Conservation (phyloP, 2,888 invertebrate species). For the Brachyopa scutellaris region DNA sequence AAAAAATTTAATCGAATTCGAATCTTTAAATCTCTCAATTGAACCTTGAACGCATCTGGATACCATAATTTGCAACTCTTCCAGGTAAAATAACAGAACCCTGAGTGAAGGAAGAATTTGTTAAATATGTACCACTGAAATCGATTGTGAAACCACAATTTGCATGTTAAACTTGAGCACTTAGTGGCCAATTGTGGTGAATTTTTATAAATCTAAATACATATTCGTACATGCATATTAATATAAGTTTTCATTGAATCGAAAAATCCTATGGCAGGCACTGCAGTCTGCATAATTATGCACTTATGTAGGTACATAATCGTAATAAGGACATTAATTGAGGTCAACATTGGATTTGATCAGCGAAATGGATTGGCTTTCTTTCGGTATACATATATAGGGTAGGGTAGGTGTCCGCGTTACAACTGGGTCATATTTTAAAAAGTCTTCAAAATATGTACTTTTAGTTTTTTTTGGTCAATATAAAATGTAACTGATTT, state of each 20-base stretch:
- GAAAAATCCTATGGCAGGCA: no score
- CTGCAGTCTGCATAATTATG: not conserved
- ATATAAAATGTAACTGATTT: no score
- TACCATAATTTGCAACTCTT: no score
- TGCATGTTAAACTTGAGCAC: slow-evolving; percentile 44
- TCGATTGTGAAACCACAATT: slow-evolving; percentile 41
- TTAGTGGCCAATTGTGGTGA: slow-evolving; percentile 66
- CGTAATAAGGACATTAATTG: no score
- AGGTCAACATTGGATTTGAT: not conserved
- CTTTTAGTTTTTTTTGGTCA: no score
- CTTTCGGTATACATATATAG: no score
- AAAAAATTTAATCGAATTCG: slow-evolving; percentile 27
- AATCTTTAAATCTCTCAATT: slow-evolving; percentile 30
- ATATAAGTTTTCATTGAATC: slow-evolving; percentile 5
- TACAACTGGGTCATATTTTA: no score
- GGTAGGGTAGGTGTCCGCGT: no score
- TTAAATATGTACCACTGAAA: slow-evolving; percentile 17
- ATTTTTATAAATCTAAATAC: slow-evolving; percentile 36
- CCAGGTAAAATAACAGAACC: not conserved
- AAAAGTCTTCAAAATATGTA: no score
- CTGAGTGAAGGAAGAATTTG: slow-evolving; percentile 25
- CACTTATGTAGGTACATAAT: no score
- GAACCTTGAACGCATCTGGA: slow-evolving; percentile 64
- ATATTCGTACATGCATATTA: not conserved
- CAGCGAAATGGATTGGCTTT: slow-evolving; percentile 5